Conservation (phyloP, 2,888 invertebrate genomes). For the Gryllus longicercus region DNA sequence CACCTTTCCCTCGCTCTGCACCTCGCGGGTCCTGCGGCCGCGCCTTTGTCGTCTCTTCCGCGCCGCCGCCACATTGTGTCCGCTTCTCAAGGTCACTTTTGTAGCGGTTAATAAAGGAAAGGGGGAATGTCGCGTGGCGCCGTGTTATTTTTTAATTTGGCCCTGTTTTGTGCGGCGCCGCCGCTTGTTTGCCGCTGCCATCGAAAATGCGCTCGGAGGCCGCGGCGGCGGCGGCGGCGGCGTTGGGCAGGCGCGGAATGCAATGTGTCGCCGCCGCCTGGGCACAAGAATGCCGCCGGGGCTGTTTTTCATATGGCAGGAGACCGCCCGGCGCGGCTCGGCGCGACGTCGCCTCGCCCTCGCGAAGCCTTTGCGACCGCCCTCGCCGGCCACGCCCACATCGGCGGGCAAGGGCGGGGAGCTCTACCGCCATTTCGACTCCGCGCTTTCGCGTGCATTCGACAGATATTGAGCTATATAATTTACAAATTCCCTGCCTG, state of each 20-base stretch:
- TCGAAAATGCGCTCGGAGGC: background rate
- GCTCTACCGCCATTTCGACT: no score
- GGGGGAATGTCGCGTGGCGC: background rate
- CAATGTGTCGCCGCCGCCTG: background rate
- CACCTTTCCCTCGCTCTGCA: background rate
- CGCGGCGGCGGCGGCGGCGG: background rate
- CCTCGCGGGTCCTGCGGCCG: background rate
- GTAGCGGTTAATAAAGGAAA: background rate
- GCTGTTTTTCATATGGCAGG: background rate
- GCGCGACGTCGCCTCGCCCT: no score
- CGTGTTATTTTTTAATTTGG: conserved; percentile 2
- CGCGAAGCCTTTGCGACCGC: no score
- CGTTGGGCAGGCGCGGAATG: background rate
- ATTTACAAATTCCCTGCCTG: no score
- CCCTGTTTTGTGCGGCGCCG: background rate
- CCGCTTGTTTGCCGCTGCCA: background rate
- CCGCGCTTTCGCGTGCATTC: no score
- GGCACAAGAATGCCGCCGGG: background rate
- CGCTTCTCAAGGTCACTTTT: background rate
- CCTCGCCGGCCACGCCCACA: no score
- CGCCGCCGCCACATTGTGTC: no score
- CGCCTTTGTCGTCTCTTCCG: no score
- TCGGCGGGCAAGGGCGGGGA: no score
- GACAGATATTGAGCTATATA: no score
- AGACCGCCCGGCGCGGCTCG: no score